A percentile compares a stretch with the other conserved stretches of the same genome.
Conservation (phyloP, 2,797 vertebrate genomes). For the Mus caroli region DNA sequence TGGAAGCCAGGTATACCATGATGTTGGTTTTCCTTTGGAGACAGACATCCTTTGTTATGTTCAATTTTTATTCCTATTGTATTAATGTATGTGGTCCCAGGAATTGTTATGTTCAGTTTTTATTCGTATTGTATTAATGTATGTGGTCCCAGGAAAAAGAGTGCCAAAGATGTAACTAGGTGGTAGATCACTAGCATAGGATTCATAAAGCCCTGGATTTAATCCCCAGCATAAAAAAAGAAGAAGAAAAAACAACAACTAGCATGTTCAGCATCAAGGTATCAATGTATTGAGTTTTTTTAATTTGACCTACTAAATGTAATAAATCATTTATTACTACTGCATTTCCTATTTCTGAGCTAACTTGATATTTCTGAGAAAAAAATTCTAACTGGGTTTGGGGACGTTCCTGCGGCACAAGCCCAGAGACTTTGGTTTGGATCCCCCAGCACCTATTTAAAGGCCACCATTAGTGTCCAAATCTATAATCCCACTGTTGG, state of each 20-base stretch:
- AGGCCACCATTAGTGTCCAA: neutral
- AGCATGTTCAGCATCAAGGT: slow-evolving; percentile 30
- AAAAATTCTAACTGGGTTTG: neutral
- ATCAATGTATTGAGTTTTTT: neutral
- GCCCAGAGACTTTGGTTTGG: neutral
- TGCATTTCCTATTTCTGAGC: slow-evolving; percentile 15
- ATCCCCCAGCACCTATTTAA: neutral
- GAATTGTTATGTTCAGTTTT: slow-evolving; percentile 17
- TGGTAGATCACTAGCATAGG: neutral
- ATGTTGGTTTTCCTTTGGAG: slow-evolving; percentile 21
- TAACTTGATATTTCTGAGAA: slow-evolving; percentile 18
- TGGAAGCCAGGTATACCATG: slow-evolving; percentile 1
- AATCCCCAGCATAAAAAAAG: neutral
- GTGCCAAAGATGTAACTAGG: neutral
- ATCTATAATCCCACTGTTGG: neutral
- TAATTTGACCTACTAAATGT: slow-evolving; percentile 9
- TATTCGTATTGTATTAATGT: neutral
- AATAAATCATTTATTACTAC: neutral
- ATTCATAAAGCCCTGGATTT: neutral
- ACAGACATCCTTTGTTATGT: neutral
- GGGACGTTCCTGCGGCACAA: neutral
- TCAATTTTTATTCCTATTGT: neutral
- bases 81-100: neutral
- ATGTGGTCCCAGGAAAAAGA: neutral
- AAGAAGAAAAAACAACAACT: neutral